Evolutionary conservation across 1,140 invertebrate species (phyloP), one percentile per base, ranked within the genome.

Genomic region (Papilio polyxenes): DNA sequence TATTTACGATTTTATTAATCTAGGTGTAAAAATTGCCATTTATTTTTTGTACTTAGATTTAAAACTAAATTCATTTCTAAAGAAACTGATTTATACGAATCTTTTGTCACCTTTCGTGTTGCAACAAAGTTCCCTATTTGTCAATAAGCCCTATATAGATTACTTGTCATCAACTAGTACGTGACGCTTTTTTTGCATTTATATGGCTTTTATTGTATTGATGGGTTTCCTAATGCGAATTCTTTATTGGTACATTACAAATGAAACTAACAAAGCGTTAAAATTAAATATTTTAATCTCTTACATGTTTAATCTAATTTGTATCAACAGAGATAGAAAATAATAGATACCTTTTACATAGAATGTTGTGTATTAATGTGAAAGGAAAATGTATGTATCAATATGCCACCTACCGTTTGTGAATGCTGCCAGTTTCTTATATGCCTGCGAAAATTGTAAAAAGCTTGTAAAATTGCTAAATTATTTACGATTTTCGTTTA

Each of bases 201-300:
- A 11, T 72, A 72, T 17, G 65, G 65, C 65, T 72, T 72, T 72
- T 15, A 72, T 72, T 72, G 11, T 4, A 72, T 72, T 72, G 31
- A 10, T 72, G 6, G 65, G 65, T 37, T 72, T 72, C 65, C 31
- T 72, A 72, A 72, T 72, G 31, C 65, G n/a, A 69, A 69, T 69
- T 37, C 31, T 15, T 69, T 11, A 65, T 40, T 37, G 11, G 23
- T 15, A 72, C 23, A 11, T 15, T 13, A 72, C 11, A 72, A 72
- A 65, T 65, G 62, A 37, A 15, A 72, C 23, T 72, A 72, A 37
- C 31, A 20, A 72, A 72, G 3, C 13, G 65, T 65, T 65, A 31
- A 65, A 37, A 37, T 37, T 20, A 23, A 62, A 20, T 8, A 20
- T 15, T 37, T 31, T 72, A 72, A 37, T 65, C 56, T 8, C n/a